Base-by-base conservation (phyloP, 2,888 invertebrate genomes). In the Drosophila subquinaria region DNA sequence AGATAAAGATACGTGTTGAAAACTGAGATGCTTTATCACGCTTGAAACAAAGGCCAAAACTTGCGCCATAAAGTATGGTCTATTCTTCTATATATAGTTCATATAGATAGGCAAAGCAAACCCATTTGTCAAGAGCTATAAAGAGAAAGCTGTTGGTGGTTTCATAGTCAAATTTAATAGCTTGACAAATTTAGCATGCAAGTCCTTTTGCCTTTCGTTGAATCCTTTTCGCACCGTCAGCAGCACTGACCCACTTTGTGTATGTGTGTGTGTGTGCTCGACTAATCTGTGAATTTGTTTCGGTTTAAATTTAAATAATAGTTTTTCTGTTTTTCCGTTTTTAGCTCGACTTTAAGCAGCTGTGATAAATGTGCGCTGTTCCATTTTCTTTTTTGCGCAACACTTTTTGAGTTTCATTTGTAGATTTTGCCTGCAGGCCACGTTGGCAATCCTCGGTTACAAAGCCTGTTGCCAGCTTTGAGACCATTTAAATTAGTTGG, bases 401-500 rank as follows among this genome's bases (percentile, higher is more conserved):
- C 15, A 57, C 11, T 65, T 51, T 45, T n/a, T 30, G 35, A 3
- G 11, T 42, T 56, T 33, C 27, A 33, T 50, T 60, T 42, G 43
- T 17, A 9, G 17, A 15, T 8, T 57, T 53, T 10, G 30, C 20
- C 33, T 20, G n/a, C 52, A 20, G 11, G 17, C 8, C n/a, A 11
- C 13, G 9, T 9, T 6, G 35, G 35, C 1, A 13, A 15, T 33
- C 23, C 23, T 45, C 42, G 59, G 50, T 48, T 9, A 2, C 40
- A 57, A 48, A 57, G 65, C 63, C 51, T 59, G 55, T 51, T 73
- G 73, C 33, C 53, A 30, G 15, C 55, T 52, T 20, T 48, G 20
- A 43, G 33, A 47, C 27, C 55, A 72, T 79, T 76, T 51, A 76
- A 80, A 80, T 82, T 72, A 68, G 69, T 63, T 70, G 75, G 43